Evolutionary conservation across 2,888 invertebrate genomes (phyloP).

Genomic region (Bunonema sp.): DNA sequence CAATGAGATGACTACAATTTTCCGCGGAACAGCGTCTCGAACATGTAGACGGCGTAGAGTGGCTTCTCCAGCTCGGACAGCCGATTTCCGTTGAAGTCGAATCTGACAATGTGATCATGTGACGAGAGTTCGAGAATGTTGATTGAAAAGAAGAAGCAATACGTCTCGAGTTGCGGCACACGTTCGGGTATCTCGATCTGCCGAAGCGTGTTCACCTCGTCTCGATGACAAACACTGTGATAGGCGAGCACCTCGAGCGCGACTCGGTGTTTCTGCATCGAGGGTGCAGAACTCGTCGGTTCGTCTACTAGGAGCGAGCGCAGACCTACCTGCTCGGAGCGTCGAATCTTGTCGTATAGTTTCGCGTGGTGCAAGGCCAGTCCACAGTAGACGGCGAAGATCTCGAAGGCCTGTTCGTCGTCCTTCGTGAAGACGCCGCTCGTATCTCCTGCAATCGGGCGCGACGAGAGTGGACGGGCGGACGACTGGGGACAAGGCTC

Average conservation of each 20-base stretch:
- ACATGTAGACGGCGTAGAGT: conserved; percentile 62
- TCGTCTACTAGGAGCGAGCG: neutral
- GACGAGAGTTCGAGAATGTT: neutral
- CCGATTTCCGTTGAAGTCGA: conserved; percentile 61
- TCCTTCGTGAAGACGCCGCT: conserved; percentile 52
- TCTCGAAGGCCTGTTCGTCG: conserved; percentile 68
- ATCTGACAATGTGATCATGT: conserved; percentile 47
- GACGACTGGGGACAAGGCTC: too few relatives aligned
- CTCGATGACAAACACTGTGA: conserved; percentile 61
- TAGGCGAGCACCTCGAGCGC: conserved; percentile 69
- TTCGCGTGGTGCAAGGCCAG: conserved; percentile 70
- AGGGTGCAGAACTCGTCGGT: too few relatives aligned
- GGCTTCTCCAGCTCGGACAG: conserved; percentile 61
- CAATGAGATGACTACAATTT: conserved; percentile 24
- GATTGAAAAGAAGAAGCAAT: neutral
- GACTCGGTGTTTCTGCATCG: conserved; percentile 57
- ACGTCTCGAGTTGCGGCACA: conserved; percentile 32
- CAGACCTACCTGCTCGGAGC: conserved; percentile 55
- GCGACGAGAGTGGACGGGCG: too few relatives aligned
- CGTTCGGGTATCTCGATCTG: conserved; percentile 19
- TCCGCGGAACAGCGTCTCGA: conserved; percentile 59
- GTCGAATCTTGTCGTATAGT: conserved; percentile 65
- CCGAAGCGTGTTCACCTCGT: conserved; percentile 54
- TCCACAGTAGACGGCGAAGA: conserved; percentile 70
- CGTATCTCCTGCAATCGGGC: too few relatives aligned